Base-by-base conservation (phyloP, 1,140 invertebrate genomes). In the Aphelenchoides besseyi region DNA sequence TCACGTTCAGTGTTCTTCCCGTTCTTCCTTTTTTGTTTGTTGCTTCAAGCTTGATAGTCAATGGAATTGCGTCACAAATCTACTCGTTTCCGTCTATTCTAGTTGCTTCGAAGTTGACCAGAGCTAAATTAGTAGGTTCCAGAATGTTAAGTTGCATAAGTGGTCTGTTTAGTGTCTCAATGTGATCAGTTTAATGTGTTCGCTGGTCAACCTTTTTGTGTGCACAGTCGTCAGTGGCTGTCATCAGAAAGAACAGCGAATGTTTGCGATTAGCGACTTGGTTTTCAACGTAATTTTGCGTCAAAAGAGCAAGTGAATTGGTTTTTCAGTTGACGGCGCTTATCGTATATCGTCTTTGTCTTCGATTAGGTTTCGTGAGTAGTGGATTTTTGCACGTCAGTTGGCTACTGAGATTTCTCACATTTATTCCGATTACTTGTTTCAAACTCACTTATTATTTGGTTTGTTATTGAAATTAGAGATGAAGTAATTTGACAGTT, bases 241-340 rank as follows among this genome's bases (percentile, higher is more conserved):
- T 23, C 5, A 59, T 23, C 23, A 8, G 5, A 59, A 59, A 59
- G 55, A 59, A 59, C 55, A 33, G 16, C 55, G 18, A 59, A 59
- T 59, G 5, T 59, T 8, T 33, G 55, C 5, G 32, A 8, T 59
- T 5, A 8, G 5, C 5, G 18, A 59, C 23, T 33, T 59, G 26
- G 5, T 59, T 5, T 59, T 59, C 18, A 8, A 18, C 18, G 55
- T 59, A 23, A 33, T 5, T 59, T 23, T 59, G 32, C 5, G 5
- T 59, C 12, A 8, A 59, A 59, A 12, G 5, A 8, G 5, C 5
- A 23, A 59, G 5, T 59, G 55, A 8, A 59, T 8, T 8, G 18
- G 23, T 59, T 33, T 28, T 59, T 18, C 18, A 59, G 55, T 8
- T 18, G 5, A 5, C 23, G 18, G 5, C 55, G 16, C 26, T 59